These are phyloP conservation scores for Alosa alosa DNA, from an alignment of 2,113 vertebrate species.

Conservation along the genomic window DNA sequence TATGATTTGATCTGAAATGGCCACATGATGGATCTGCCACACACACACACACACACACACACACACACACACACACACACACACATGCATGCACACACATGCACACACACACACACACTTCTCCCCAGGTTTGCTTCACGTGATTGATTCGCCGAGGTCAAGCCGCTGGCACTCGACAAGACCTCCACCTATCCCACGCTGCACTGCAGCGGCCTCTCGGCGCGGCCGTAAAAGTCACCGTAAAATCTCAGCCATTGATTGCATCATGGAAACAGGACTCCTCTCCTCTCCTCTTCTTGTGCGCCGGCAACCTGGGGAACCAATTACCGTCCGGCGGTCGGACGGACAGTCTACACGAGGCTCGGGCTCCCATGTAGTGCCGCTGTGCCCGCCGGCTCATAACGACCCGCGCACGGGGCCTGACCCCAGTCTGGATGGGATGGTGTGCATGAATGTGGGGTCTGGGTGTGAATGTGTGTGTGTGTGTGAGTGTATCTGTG, in stretches of 20 bases:
- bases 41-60: background rate
- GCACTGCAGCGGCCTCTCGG: constrained; percentile 45
- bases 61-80: background rate
- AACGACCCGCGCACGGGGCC: background rate
- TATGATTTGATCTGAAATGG: background rate
- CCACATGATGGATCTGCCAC: background rate
- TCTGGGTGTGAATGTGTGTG: background rate
- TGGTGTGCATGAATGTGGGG: background rate
- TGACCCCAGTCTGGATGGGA: background rate
- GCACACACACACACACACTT: background rate
- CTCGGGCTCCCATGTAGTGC: constrained; percentile 56
- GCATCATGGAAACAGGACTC: constrained; percentile 57
- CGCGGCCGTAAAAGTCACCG: constrained; percentile 59
- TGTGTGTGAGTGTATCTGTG: background rate
- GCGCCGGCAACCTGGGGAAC: constrained; percentile 69
- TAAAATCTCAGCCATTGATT: constrained; percentile 56
- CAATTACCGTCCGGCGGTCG: constrained; percentile 58
- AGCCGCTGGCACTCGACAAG: constrained; percentile 34
- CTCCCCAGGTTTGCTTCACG: constrained; percentile 21
- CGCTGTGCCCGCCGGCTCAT: constrained; percentile 49
- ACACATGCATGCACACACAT: background rate
- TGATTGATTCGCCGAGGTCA: constrained; percentile 41
- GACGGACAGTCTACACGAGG: constrained; percentile 40
- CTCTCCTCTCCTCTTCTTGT: constrained; percentile 24
- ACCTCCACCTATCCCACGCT: constrained; percentile 38